Base-by-base conservation (phyloP, 2,888 invertebrate species). In the Cactoblastis cactorum region DNA sequence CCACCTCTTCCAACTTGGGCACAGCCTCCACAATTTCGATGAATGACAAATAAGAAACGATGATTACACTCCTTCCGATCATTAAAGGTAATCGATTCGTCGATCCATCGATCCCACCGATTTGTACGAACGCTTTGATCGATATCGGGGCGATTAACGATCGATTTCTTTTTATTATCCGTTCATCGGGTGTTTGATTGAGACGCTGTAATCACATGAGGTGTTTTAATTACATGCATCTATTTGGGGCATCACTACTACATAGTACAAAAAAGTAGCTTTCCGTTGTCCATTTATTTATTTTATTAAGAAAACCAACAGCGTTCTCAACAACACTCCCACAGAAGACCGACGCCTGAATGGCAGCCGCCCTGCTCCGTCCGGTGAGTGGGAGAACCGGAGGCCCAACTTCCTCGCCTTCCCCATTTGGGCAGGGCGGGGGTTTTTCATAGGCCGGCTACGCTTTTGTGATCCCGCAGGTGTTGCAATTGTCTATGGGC, bases 1-100 rank as follows among this genome's bases (percentile, higher is more conserved):
- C 28, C 1, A 9, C 28, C 41, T 41, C 61, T 53, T 50, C 0
- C 54, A 53, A 52, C 68, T 71, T 71, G 49, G 2, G 57, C 71
- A 77, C 68, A 32, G 45, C 48, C 35, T 46, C 17, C 72, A 71
- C 80, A 84, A 86, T 87, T 86, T 80, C 74, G 65, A 74, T 81
- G 83, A 84, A 86, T 87, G 87, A 87, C 81, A 83, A 85, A 87
- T 86, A 83, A 81, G 83, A 86, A 83, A 74, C 62, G 72, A 71
- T 80, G 82, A 86, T 86, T 81, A 74, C 76, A 74, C 74, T 63
- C 66, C 63, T 58, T 59, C 64, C 69, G 71, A 71, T 76, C 81
- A 78, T 82, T 78, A 80, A 72, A 67, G 62, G 65, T 74, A 80
- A 85, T 84, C 80, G 83, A 78, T 75, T 77, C 69, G 59, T 48